Percentiles rank a stretch among this genome's conserved stretches.
phyloP scores from a whole-genome alignment of 2,888 invertebrate genomes.

The Polydrusus pterygomalis region DNA sequence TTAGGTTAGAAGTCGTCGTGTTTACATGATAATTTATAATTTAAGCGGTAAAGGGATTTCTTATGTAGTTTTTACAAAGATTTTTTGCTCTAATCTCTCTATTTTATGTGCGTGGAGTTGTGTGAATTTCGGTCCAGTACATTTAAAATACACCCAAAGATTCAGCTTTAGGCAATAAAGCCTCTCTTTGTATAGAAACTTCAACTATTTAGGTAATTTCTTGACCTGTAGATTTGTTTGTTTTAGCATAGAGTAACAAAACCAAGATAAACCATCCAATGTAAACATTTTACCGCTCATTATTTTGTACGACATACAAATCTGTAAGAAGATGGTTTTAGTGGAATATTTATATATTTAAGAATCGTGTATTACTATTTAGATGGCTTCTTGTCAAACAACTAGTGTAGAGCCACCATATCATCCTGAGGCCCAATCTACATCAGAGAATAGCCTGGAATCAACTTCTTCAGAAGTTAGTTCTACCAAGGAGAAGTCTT shows the following conservation, averaged over 20 bases:
- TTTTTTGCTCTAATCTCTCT: not conserved
- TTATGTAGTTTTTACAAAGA: not conserved
- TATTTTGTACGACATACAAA: too few species aligned
- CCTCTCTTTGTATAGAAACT: too few species aligned
- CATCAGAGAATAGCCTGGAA: not conserved
- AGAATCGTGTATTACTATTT: not conserved
- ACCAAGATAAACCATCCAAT: too few species aligned
- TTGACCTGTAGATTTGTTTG: not conserved
- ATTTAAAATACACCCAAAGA: not conserved
- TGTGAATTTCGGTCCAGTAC: not conserved
- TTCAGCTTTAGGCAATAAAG: too few species aligned
- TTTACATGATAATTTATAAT: not conserved
- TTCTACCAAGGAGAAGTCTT: not conserved
- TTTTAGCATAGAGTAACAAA: too few species aligned
- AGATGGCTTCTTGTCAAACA: not conserved
- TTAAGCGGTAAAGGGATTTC: too few species aligned
- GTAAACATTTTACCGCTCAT: too few species aligned
- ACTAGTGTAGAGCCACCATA: not conserved
- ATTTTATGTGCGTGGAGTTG: not conserved
- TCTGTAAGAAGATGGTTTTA: too few species aligned
- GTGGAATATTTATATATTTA: not conserved
- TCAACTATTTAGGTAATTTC: not conserved
- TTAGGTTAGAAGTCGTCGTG: not conserved
- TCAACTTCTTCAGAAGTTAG: not conserved
- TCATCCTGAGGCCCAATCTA: not conserved